Evolutionary conservation across 1,140 invertebrate species (phyloP).

Genomic region (Lasioglossum baleicum): DNA sequence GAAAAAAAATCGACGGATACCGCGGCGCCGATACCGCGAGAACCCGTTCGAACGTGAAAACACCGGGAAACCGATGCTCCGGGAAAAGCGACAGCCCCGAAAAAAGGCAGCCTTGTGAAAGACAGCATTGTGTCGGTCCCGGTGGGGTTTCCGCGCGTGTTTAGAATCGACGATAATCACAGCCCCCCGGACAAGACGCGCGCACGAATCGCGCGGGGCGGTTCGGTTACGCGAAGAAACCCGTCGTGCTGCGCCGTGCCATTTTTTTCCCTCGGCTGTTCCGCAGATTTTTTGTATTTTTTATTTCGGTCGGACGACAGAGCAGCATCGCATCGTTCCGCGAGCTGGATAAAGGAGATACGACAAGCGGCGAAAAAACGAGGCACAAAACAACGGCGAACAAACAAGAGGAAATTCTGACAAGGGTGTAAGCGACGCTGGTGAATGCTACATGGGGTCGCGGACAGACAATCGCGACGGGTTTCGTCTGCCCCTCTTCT

Average conservation of each 20-base stretch:
- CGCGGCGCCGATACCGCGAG: neutral
- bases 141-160: neutral
- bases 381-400: neutral
- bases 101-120: neutral
- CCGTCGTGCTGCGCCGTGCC: no score
- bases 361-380: neutral
- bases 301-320: neutral
- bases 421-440: neutral
- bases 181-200: slow-evolving; percentile 5
- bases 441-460: slow-evolving; percentile 19
- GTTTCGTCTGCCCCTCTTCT: neutral
- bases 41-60: neutral
- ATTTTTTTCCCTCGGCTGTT: neutral
- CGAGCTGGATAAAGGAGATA: slow-evolving; percentile 6
- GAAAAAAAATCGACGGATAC: neutral
- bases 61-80: neutral
- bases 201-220: neutral
- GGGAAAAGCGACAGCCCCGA: neutral
- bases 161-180: slow-evolving; percentile 15
- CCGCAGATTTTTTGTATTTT: neutral
- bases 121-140: slow-evolving; percentile 1
- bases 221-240: neutral
- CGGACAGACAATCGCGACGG: slow-evolving; percentile 31
- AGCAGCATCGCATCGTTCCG: slow-evolving; percentile 8
- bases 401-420: slow-evolving; percentile 7